Conservation (phyloP, 64 coral and sea anemone genomes). For the Stylophora pistillata region DNA sequence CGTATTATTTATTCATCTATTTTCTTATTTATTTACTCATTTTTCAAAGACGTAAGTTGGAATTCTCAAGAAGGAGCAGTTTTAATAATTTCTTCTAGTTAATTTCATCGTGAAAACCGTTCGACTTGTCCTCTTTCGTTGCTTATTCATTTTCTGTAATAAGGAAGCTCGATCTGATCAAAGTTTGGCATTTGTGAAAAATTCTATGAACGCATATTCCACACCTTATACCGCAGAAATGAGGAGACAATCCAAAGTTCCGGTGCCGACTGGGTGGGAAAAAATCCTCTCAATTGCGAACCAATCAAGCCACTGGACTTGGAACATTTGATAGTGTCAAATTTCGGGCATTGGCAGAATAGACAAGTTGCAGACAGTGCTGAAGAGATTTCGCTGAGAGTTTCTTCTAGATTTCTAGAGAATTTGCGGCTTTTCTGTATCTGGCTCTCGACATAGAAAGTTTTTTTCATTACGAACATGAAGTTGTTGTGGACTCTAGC, state of each 20-base stretch:
- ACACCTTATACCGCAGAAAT: conserved; percentile 3
- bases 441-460: neutral
- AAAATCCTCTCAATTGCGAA: neutral
- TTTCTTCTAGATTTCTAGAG: conserved; percentile 23
- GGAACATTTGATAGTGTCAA: neutral
- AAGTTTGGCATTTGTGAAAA: neutral
- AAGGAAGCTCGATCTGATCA: neutral
- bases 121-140: no score
- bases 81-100: no score
- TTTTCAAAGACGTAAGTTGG: no score
- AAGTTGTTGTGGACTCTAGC: conserved; percentile 13
- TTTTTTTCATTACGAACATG: conserved; percentile 6
- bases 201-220: neutral
- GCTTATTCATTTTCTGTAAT: no score
- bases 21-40: no score
- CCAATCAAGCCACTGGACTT: neutral
- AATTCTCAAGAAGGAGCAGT: no score
- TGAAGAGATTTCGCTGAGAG: neutral
- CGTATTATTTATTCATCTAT: no score
- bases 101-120: no score
- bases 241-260: neutral
- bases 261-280: conserved; percentile 13
- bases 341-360: neutral
- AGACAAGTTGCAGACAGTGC: neutral
- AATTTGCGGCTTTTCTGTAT: neutral